These are phyloP conservation scores for Hyaena hyaena DNA, from an alignment of 2,113 vertebrate genomes.

Conservation along the genomic window DNA sequence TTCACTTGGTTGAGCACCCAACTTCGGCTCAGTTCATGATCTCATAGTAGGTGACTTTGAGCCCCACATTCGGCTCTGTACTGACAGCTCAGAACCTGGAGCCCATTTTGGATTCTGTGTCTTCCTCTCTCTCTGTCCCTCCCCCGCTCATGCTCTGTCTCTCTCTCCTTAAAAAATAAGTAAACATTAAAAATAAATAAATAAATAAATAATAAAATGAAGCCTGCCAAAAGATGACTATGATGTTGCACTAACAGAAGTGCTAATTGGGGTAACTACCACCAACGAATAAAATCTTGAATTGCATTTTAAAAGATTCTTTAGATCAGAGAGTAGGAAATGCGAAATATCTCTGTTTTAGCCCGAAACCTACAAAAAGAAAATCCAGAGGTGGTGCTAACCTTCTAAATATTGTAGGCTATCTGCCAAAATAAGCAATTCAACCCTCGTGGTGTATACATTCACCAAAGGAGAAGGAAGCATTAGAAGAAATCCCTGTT, in stretches of 20 bases:
- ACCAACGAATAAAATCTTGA: not conserved
- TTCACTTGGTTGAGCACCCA: too few relatives aligned
- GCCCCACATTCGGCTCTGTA: too few relatives aligned
- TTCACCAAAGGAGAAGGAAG: constrained; percentile 37
- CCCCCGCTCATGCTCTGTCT: too few relatives aligned
- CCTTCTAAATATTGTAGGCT: not conserved
- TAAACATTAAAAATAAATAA: too few relatives aligned
- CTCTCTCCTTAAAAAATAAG: too few relatives aligned
- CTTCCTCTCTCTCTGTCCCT: too few relatives aligned
- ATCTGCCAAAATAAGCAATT: constrained; percentile 52
- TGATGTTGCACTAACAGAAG: not conserved
- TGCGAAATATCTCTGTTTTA: constrained; percentile 30
- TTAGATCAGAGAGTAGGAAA: constrained; percentile 15
- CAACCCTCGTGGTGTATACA: not conserved
- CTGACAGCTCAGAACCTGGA: too few relatives aligned
- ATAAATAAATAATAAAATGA: not conserved
- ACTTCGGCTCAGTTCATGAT: too few relatives aligned
- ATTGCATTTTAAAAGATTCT: constrained; percentile 34
- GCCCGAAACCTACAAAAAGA: constrained; percentile 15
- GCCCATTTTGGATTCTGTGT: too few relatives aligned
- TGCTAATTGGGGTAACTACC: not conserved
- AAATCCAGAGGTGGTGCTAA: constrained; percentile 41
- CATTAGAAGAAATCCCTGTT: constrained; percentile 27
- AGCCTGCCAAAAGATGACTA: not conserved
- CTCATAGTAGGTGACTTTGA: too few relatives aligned